A percentile compares a stretch with the other conserved stretches of the same genome.
Conservation (phyloP, 2,797 vertebrate species). For the Avahi laniger region DNA sequence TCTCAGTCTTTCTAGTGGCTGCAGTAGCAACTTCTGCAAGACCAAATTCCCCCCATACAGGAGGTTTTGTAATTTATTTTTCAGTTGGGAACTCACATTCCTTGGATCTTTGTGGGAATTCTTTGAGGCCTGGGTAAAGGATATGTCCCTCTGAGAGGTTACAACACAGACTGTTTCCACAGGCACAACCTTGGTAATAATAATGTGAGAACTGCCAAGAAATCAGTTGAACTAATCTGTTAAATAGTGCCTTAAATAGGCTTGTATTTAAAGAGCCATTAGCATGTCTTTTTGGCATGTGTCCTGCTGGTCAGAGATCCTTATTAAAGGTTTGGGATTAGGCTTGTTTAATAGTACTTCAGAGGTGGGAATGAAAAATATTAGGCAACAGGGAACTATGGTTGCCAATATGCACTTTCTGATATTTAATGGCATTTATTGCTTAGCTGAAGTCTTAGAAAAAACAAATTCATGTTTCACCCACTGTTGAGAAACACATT, state of each 20-base stretch:
- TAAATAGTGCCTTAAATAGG: constrained; percentile 49
- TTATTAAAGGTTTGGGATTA: constrained; percentile 43
- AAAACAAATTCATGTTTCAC: not conserved
- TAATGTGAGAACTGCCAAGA: constrained; percentile 45
- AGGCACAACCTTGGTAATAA: constrained; percentile 50
- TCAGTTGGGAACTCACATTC: constrained; percentile 64
- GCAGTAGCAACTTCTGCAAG: constrained; percentile 39
- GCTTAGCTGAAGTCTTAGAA: not conserved
- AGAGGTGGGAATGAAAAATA: constrained; percentile 27
- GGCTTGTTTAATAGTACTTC: constrained; percentile 16
- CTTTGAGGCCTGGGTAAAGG: constrained; percentile 58
- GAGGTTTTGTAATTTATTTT: constrained; percentile 73
- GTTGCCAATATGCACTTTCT: not conserved
- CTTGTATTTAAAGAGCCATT: constrained; percentile 61
- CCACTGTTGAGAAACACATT: not conserved
- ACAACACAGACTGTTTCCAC: constrained; percentile 65
- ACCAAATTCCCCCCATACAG: not conserved
- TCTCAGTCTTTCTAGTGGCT: not conserved
- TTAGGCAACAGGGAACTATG: not conserved
- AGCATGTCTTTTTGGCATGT: constrained; percentile 29
- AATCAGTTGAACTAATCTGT: constrained; percentile 47
- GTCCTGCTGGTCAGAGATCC: constrained; percentile 10
- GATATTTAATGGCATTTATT: constrained; percentile 12
- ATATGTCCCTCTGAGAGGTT: constrained; percentile 58
- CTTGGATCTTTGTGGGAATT: constrained; percentile 77